Base-by-base conservation (phyloP, 1,140 invertebrate genomes). In the Magallana angulata region DNA sequence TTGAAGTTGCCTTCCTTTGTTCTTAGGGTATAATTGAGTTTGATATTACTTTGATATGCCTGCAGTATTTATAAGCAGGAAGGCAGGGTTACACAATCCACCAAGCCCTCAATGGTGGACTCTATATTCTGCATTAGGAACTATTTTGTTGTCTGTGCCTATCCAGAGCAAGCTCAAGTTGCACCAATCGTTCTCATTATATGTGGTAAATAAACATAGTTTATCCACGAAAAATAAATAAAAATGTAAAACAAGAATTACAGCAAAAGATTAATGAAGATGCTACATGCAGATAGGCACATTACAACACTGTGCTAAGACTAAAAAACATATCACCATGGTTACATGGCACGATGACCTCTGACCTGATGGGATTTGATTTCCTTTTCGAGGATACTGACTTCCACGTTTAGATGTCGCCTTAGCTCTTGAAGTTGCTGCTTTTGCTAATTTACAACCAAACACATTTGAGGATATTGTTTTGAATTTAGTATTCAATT, bases 381-480 rank as follows among this genome's bases (percentile, higher is more conserved):
- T 76, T 76, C 68, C 68, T 76, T 76, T 76, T 76, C 68, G 9
- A 76, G 68, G 68, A 76, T 76, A 76, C 14, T 30, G 24, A 76
- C 36, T 30, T 76, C 68, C 68, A 76, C 68, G 30, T 24, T 76
- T 30, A 76, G 2, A 30, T 76, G 68, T 24, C 68, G 68, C 24
- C 24, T 76, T 24, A 76, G 36, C 24, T 76, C 68, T 76, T 76
- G 18, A 3, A 76, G 68, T 30, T 76, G 68, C 24, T 76, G 68
- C 24, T 76, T 76, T 76, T 76, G 68, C 68, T 76, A 76, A 76
- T 76, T 76, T 76, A 76, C 68, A 76, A 76, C 68, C 68, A 76
- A 76, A 76, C 68, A 76, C 12, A 76, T 76, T 12, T 30, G 36
- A 48, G 36, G 36, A 48, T 48, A 48, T 48, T 48, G 36, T 48